Evolutionary conservation across 2,113 vertebrate species (phyloP).

Genomic region (Plotosus lineatus): DNA sequence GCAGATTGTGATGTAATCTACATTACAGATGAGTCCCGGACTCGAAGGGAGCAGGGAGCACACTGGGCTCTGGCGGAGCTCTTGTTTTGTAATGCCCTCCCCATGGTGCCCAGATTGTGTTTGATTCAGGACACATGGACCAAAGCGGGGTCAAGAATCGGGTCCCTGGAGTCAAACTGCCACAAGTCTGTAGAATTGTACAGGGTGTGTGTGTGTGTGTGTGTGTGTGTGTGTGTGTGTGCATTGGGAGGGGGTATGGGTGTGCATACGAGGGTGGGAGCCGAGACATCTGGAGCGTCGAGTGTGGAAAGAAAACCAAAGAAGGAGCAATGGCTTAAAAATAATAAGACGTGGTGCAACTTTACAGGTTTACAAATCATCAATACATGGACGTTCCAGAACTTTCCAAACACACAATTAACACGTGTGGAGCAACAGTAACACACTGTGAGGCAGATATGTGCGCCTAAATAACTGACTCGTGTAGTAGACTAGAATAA

Average conservation of each 20-base stretch:
- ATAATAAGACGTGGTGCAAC: not conserved
- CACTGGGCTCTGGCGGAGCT: conserved; percentile 1
- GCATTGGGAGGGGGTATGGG: conserved; percentile 40
- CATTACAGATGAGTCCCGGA: conserved; percentile 42
- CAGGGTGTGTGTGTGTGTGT: conserved; percentile 33
- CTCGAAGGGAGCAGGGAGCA: conserved; percentile 28
- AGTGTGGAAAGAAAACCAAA: not conserved
- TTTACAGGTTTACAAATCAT: not conserved
- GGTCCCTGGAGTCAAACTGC: conserved; percentile 57
- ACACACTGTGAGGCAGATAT: too few species aligned
- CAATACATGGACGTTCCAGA: too few species aligned
- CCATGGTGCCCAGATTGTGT: conserved; percentile 44
- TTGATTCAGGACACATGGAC: conserved; percentile 16
- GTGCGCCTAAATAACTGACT: too few species aligned
- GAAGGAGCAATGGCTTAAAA: not conserved
- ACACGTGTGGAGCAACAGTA: too few species aligned
- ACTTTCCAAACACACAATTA: too few species aligned
- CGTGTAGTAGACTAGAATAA: too few species aligned
- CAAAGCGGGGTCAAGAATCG: conserved; percentile 40
- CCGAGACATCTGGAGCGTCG: conserved; percentile 34
- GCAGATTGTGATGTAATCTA: conserved; percentile 44
- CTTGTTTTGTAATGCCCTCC: conserved; percentile 27
- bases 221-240: conserved; percentile 39
- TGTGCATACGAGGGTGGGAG: conserved; percentile 37
- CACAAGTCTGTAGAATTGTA: conserved; percentile 47